Evolutionary conservation across 2,113 vertebrate genomes (phyloP).

Genomic region (Brienomyrus longianalis): DNA sequence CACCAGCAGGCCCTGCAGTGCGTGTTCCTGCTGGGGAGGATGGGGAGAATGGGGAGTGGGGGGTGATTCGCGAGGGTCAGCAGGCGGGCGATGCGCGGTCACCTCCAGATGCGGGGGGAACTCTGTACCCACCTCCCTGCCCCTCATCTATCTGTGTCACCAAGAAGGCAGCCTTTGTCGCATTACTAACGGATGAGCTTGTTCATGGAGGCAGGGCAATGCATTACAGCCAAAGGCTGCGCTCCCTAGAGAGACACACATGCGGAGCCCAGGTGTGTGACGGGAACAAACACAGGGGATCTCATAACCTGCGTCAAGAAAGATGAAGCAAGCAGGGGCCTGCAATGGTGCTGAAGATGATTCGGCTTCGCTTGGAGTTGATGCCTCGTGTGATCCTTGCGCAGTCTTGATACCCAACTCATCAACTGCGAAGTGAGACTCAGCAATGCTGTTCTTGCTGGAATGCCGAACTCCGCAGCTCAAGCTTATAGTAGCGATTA

Average conservation of each 20-base stretch:
- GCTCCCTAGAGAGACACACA: not conserved
- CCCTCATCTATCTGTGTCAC: not conserved
- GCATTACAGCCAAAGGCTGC: not conserved
- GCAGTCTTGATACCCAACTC: not conserved
- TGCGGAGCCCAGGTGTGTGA: slow-evolving; percentile 9
- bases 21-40: not conserved
- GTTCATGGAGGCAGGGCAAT: not conserved
- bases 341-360: not conserved
- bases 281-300: not conserved
- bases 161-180: not conserved
- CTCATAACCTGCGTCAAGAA: slow-evolving; percentile 8
- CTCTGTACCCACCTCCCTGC: not conserved
- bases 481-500: not conserved
- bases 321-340: not conserved
- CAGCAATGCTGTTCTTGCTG: not conserved
- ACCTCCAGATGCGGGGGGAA: slow-evolving; percentile 7
- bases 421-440: not conserved
- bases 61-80: not conserved
- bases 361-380: not conserved
- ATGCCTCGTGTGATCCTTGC: not conserved
- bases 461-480: not conserved
- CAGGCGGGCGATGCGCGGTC: not conserved
- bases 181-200: slow-evolving; percentile 11
- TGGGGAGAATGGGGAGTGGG: not conserved
- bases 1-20: not conserved